Conservation (phyloP, 2,888 invertebrate species). For the Xestia rhomboidea region DNA sequence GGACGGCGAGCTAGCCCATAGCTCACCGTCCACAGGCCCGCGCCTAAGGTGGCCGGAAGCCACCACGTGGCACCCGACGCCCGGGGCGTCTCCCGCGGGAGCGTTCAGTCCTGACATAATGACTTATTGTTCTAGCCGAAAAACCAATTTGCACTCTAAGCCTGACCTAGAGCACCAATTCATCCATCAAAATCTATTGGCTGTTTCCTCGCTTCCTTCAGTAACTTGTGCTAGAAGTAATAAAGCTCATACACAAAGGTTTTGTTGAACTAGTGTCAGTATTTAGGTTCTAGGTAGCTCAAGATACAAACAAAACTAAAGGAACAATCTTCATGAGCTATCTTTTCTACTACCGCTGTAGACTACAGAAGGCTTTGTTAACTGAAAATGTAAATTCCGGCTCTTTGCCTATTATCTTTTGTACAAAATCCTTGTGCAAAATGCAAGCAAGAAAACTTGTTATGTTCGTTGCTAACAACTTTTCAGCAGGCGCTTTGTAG, state of each 20-base stretch:
- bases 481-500: slow-evolving; percentile 53
- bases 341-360: slow-evolving; percentile 12
- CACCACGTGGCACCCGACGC: no score
- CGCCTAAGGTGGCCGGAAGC: no score
- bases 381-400: slow-evolving; percentile 51
- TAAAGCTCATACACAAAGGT: slow-evolving; percentile 12
- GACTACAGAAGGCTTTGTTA: slow-evolving; percentile 32
- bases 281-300: slow-evolving; percentile 13
- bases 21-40: no score
- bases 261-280: slow-evolving; percentile 12
- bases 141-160: slow-evolving; percentile 35
- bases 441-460: slow-evolving; percentile 46
- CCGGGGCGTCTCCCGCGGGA: no score
- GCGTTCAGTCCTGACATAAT: background rate
- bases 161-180: slow-evolving; percentile 28
- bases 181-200: slow-evolving; percentile 23
- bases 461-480: slow-evolving; percentile 52
- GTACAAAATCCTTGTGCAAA: slow-evolving; percentile 40
- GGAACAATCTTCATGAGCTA: slow-evolving; percentile 28
- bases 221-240: slow-evolving; percentile 9
- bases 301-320: slow-evolving; percentile 27
- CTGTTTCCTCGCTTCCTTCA: background rate
- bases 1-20: no score
- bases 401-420: slow-evolving; percentile 34
- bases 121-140: background rate